phyloP scores from a whole-genome alignment of 1,140 invertebrate species.

The Calliphora vicina region DNA sequence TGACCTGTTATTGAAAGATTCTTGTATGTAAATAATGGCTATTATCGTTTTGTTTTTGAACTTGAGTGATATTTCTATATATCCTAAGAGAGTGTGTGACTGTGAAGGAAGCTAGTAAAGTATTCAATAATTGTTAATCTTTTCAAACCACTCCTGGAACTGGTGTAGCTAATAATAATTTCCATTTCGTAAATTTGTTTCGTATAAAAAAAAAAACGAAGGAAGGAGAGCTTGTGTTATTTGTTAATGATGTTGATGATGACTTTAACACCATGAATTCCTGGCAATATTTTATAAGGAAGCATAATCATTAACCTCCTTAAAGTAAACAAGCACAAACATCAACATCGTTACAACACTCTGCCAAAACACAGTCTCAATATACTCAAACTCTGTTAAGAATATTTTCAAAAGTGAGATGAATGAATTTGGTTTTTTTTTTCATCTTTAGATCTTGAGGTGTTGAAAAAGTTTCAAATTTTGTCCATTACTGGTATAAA shows the following conservation, averaged over 20 bases:
- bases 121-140: too few relatives aligned
- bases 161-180: too few relatives aligned
- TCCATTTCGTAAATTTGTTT: too few relatives aligned
- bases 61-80: too few relatives aligned
- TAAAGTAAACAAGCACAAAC: background rate
- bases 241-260: background rate
- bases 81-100: too few relatives aligned
- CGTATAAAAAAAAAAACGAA: background rate
- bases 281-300: background rate
- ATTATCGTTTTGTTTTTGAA: too few relatives aligned
- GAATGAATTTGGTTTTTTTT: background rate
- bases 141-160: too few relatives aligned
- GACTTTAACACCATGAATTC: background rate
- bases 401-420: background rate
- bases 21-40: too few relatives aligned
- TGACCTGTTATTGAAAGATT: too few relatives aligned
- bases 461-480: slow-evolving; percentile 13
- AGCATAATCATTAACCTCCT: background rate
- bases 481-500: background rate
- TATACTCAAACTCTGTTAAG: background rate
- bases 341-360: background rate
- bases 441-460: background rate
- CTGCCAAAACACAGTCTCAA: too few relatives aligned
- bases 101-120: too few relatives aligned
- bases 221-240: background rate